Base-by-base conservation (phyloP, 2,797 vertebrate species). In the Urocyon cinereoargenteus region DNA sequence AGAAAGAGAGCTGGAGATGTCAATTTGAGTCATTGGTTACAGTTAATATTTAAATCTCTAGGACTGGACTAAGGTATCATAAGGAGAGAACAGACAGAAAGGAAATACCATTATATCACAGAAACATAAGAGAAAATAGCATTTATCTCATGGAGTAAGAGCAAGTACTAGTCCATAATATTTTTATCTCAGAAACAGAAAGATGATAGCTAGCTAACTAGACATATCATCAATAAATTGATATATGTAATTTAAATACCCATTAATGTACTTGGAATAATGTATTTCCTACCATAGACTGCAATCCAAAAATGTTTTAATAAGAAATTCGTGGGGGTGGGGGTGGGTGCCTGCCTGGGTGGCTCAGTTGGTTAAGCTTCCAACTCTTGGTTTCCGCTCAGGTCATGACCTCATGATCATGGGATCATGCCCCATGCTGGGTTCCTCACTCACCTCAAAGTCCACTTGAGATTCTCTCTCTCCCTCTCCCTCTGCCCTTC, bases 171-270 rank as follows among this genome's bases (percentile, higher is more conserved):
- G 4, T 86, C 81, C 51, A 64, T n/a, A 92, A 61, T 87, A 36
- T 79, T 75, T 89, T 66, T 87, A 96, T 61, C 87, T 79, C 82
- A 94, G 9, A 94, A 26, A 77, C 6, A 86, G 36, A 89, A 22
- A 40, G 6, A n/a, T 75, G 26, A 40, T 3, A 55, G 3, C 24
- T 40, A 86, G 16, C 94, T 0, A 21, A 8, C 45, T 7, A 82
- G 19, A 64, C 40, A 26, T 82, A 12, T 2, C 59, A 36, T 45
- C 59, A 49, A 64, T 21, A 70, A 85, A 70, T 2, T 26, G 49
- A 78, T 19, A 68, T 7, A 49, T 13, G 10, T 87, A 72, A 81
- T 82, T 88, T 75, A 70, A 18, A 86, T 26, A 95, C 31, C 79
- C 57, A 79, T 5, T n/a, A 72, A 53, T 51, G 4, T 87, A 91